These are phyloP conservation scores for Sorex maritimensis DNA, from an alignment of 2,797 vertebrate species.

Conservation along the genomic window DNA sequence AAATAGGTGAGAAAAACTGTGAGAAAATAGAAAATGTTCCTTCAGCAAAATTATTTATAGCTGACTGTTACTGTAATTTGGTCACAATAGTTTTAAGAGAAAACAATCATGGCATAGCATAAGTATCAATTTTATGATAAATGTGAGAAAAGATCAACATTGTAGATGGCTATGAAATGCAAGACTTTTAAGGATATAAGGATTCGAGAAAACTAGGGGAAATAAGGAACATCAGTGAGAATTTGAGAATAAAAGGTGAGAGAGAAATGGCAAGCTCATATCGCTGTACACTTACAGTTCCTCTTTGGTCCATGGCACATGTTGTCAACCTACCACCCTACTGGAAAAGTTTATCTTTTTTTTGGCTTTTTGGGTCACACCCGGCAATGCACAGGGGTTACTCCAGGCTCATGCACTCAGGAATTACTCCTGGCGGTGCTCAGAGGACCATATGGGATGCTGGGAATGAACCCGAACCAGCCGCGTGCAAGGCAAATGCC, in stretches of 20 bases:
- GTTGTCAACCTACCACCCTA: neutral
- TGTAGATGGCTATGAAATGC: neutral
- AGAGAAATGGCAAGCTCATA: neutral
- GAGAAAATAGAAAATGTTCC: neutral
- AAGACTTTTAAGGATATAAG: neutral
- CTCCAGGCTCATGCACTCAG: too few species aligned
- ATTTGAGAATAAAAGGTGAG: neutral
- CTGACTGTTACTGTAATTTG: neutral
- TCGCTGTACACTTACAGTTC: neutral
- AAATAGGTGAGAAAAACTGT: neutral
- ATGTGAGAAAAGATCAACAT: neutral
- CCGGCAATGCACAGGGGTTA: too few species aligned
- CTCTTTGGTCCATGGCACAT: neutral
- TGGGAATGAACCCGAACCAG: too few species aligned
- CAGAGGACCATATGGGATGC: too few species aligned
- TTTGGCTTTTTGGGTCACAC: too few species aligned
- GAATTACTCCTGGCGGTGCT: too few species aligned
- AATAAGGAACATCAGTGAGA: neutral
- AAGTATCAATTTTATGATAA: constrained; percentile 27
- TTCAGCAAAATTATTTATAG: neutral
- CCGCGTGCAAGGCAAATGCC: too few species aligned
- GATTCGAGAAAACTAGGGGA: constrained; percentile 12
- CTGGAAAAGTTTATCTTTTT: neutral
- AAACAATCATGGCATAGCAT: neutral
- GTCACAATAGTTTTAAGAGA: neutral